Conservation (phyloP, 2,888 invertebrate genomes). For the Helicoverpa assulta region DNA sequence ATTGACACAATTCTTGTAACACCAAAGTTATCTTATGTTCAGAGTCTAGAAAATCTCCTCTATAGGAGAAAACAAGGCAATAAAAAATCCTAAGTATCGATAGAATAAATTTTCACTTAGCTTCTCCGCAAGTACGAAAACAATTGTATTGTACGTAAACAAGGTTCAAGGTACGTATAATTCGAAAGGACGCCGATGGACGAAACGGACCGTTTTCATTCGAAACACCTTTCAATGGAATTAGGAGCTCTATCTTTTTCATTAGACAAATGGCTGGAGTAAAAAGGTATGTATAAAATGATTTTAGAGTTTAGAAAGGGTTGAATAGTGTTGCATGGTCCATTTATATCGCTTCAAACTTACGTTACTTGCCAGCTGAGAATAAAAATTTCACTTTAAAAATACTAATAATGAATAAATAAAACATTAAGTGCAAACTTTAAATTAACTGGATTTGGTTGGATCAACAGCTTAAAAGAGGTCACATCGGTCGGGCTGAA, state of each 20-base stretch:
- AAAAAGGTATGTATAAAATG: slow-evolving; percentile 35
- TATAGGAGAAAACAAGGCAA: slow-evolving; percentile 49
- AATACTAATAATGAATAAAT: not conserved
- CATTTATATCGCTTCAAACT: slow-evolving; percentile 4
- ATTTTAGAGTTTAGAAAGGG: slow-evolving; percentile 43
- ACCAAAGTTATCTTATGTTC: slow-evolving; percentile 2
- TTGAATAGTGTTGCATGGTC: slow-evolving; percentile 17
- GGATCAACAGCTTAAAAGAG: not conserved
- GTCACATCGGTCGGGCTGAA: not conserved
- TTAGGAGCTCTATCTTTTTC: slow-evolving; percentile 60
- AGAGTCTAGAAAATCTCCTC: slow-evolving; percentile 12
- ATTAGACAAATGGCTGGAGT: slow-evolving; percentile 59
- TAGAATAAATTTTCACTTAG: slow-evolving; percentile 52
- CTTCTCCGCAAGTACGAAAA: slow-evolving; percentile 42
- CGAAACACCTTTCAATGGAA: slow-evolving; percentile 63
- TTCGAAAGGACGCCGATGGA: slow-evolving; percentile 48
- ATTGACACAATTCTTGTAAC: slow-evolving; percentile 8
- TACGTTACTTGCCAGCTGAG: not conserved
- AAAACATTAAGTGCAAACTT: not conserved
- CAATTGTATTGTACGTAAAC: slow-evolving; percentile 56
- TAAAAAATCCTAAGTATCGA: slow-evolving; percentile 45
- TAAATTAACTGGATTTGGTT: not conserved
- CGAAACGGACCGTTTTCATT: slow-evolving; percentile 54
- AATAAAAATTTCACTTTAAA: not conserved
- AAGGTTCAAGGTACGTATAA: slow-evolving; percentile 65